Percentiles rank a stretch among this genome's conserved stretches.
These are phyloP conservation scores for Iphiclides podalirius DNA, from an alignment of 2,888 invertebrate genomes.

Conservation along the genomic window DNA sequence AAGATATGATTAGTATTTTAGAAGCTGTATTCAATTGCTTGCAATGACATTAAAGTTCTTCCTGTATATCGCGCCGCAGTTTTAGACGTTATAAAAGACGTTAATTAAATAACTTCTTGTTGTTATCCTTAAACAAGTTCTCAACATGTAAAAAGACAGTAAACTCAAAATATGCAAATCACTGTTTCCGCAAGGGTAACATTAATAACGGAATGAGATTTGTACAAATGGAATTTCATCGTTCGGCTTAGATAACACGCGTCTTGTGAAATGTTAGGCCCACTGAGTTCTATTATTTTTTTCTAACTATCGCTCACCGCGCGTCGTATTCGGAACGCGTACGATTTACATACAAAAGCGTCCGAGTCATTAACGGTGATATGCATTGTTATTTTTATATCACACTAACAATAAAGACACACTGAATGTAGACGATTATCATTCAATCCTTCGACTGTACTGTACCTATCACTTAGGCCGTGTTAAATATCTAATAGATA, in stretches of 20 bases:
- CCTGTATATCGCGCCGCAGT: slow-evolving; percentile 9
- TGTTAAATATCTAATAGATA: not conserved
- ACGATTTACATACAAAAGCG: slow-evolving; percentile 8
- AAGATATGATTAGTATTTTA: slow-evolving; percentile 13
- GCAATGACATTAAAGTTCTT: slow-evolving; percentile 12
- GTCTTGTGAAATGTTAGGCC: slow-evolving; percentile 12
- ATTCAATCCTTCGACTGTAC: not conserved
- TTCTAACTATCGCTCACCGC: slow-evolving; percentile 1
- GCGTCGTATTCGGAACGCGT: not conserved
- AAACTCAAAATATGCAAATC: slow-evolving; percentile 11
- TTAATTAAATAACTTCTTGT: no score
- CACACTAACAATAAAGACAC: not conserved
- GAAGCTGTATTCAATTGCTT: slow-evolving; percentile 1
- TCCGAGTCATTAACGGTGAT: not conserved
- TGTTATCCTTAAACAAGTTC: no score
- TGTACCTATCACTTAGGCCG: not conserved
- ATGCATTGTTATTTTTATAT: not conserved
- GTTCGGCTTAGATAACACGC: slow-evolving; percentile 13
- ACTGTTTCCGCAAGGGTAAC: slow-evolving; percentile 4
- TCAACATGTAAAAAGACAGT: no score
- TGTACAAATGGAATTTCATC: slow-evolving; percentile 11
- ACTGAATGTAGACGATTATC: not conserved
- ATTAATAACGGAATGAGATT: slow-evolving; percentile 10
- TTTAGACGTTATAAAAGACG: not conserved
- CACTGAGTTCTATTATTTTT: not conserved